Evolutionary conservation across 1,140 invertebrate genomes (phyloP), one percentile per base, ranked within the genome.

Genomic region (Sitobion miscanthi): DNA sequence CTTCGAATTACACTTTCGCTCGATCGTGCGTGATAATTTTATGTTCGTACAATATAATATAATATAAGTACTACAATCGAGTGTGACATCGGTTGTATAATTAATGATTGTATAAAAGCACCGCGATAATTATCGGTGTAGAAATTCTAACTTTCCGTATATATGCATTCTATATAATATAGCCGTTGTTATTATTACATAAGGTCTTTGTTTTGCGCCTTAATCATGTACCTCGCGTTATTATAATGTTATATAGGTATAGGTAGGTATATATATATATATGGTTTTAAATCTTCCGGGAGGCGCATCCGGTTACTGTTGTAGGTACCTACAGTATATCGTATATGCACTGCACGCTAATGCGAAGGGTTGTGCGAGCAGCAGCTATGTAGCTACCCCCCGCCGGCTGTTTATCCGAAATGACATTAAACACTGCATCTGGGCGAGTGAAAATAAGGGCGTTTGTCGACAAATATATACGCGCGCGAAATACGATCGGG

Each of bases 401-500:
- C 14, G 85, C 62, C 21, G 62, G 85, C 30, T 25, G 85, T 86
- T 86, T 89, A 89, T 42, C 38, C 52, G 88, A 89, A 89, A 57
- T 0, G 88, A 2, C 88, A 42, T 57, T 57, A 57, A 89, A 89
- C 87, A 35, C 4, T 49, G 62, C 89, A 90, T 69, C 25, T 90
- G 57, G 57, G 5, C 7, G 62, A 77, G 3, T 45, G 57, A 90
- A 62, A 47, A 90, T 69, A 69, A 42, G 38, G 54, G 89, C 25
- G 54, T n/a, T 57, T 42, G 87, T 11, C 88, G 89, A 90, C 14
- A 69, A 30, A 69, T 35, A 69, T 35, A 30, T 42, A 42, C 4
- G 4, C 42, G 42, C 21, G 49, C 52, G 54, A 69, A 90, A 90
- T 90, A 62, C 89, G 89, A 90, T 90, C 89, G 89, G 89, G 21